Evolutionary conservation across 2,888 invertebrate genomes (phyloP).

Genomic region (Amiota communis): DNA sequence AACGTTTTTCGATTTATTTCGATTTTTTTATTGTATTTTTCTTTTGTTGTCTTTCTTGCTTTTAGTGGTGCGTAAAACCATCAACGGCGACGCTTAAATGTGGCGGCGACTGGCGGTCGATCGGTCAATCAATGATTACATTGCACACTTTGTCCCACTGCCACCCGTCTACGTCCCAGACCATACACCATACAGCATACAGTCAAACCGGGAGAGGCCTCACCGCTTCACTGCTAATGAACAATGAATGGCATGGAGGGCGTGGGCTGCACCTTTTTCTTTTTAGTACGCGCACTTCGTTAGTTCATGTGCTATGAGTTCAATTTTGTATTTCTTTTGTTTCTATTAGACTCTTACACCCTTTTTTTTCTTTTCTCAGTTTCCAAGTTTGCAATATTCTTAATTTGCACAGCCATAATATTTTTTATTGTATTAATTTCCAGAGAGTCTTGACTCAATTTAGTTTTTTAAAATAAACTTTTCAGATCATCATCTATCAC

Average conservation of each 20-base stretch:
- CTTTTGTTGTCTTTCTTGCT: conserved; percentile 23
- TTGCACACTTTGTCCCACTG: background rate
- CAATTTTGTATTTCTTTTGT: background rate
- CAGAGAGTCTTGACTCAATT: background rate
- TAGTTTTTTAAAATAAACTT: conserved; percentile 25
- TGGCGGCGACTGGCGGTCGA: conserved; percentile 16
- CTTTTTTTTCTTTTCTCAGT: background rate
- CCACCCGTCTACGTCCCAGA: no score
- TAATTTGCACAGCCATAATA: conserved; percentile 20
- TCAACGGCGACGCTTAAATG: conserved; percentile 60
- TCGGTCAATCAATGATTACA: conserved; percentile 40
- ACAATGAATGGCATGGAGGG: conserved; percentile 9
- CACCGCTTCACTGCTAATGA: background rate
- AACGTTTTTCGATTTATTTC: background rate
- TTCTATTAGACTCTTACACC: background rate
- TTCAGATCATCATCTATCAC: conserved; percentile 59
- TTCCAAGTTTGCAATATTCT: background rate
- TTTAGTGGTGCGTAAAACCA: conserved; percentile 59
- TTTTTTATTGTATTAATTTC: conserved; percentile 58
- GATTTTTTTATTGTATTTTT: background rate
- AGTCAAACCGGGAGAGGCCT: no score
- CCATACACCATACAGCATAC: no score
- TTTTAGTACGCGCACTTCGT: conserved; percentile 60
- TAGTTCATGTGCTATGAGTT: conserved; percentile 39
- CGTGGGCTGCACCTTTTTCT: conserved; percentile 41